These are phyloP conservation scores for Myotis pilosus DNA, from an alignment of 2,797 vertebrate species.

Conservation along the genomic window DNA sequence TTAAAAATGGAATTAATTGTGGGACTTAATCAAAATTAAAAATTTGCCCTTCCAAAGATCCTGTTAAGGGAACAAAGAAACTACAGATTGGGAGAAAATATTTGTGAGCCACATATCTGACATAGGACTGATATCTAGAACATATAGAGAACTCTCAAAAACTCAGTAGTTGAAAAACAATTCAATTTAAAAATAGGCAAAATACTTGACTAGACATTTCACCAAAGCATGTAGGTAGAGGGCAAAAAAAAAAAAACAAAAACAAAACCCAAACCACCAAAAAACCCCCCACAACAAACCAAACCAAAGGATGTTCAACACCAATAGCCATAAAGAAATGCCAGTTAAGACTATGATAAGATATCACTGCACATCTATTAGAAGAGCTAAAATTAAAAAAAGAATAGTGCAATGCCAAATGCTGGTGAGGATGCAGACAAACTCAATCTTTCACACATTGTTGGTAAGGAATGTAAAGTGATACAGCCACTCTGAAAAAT, in stretches of 20 bases:
- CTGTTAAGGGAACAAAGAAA: slow-evolving; percentile 17
- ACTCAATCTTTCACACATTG: not conserved
- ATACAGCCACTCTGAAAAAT: not conserved
- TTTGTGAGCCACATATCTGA: not conserved
- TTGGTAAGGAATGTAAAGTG: not conserved
- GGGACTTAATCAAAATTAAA: not conserved
- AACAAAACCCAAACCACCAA: no score
- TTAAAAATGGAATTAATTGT: not conserved
- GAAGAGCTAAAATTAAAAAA: not conserved
- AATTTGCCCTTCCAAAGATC: not conserved
- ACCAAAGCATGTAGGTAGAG: not conserved
- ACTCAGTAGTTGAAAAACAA: not conserved
- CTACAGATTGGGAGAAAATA: no score
- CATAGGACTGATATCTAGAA: not conserved
- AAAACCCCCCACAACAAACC: no score
- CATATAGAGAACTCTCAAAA: not conserved
- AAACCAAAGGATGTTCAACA: not conserved
- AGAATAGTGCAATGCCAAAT: not conserved
- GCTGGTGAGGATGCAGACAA: not conserved
- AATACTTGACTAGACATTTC: not conserved
- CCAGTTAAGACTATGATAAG: not conserved
- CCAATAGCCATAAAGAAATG: not conserved
- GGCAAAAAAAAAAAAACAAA: not conserved
- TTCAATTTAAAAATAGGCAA: not conserved
- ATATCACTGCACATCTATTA: not conserved